These are phyloP conservation scores for Caenorhabditis japonica DNA, from an alignment of 2,888 invertebrate genomes.

Conservation along the genomic window DNA sequence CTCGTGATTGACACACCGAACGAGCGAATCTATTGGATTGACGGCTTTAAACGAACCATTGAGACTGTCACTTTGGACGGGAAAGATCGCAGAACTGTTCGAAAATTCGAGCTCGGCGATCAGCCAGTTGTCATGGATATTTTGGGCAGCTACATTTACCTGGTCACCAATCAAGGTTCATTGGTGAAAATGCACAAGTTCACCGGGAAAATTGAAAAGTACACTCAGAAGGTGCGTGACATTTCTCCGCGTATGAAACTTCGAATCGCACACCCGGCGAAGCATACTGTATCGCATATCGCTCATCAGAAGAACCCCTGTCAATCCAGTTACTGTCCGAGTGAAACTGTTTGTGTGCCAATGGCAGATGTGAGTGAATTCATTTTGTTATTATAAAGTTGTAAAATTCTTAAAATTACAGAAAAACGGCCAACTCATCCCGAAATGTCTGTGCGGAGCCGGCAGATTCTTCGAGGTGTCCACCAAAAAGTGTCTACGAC, in stretches of 20 bases:
- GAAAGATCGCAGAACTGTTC: conserved; percentile 31
- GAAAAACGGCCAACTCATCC: conserved; percentile 4
- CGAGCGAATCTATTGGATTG: conserved; percentile 27
- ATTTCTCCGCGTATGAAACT: conserved; percentile 27
- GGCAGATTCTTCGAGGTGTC: conserved; percentile 33
- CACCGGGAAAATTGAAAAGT: conserved; percentile 27
- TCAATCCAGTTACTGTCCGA: conserved; percentile 26
- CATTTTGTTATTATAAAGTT: neutral
- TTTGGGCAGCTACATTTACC: conserved; percentile 35
- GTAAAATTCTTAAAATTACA: no score
- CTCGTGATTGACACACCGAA: conserved; percentile 28
- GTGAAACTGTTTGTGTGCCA: conserved; percentile 29
- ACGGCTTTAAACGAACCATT: conserved; percentile 23
- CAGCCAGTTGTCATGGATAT: conserved; percentile 35
- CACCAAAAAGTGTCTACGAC: conserved; percentile 22
- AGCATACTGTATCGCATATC: conserved; percentile 32
- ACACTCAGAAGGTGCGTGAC: conserved; percentile 6
- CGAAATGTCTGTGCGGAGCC: conserved; percentile 35
- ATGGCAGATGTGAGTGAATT: conserved; percentile 2
- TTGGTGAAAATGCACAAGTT: conserved; percentile 44
- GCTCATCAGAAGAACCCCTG: conserved; percentile 25
- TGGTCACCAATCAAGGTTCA: conserved; percentile 19
- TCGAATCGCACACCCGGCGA: conserved; percentile 34
- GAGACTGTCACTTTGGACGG: conserved; percentile 31
- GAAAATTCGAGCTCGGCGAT: conserved; percentile 37